Base-by-base conservation (phyloP, 2,797 vertebrate species). In the Myripristis murdjan region DNA sequence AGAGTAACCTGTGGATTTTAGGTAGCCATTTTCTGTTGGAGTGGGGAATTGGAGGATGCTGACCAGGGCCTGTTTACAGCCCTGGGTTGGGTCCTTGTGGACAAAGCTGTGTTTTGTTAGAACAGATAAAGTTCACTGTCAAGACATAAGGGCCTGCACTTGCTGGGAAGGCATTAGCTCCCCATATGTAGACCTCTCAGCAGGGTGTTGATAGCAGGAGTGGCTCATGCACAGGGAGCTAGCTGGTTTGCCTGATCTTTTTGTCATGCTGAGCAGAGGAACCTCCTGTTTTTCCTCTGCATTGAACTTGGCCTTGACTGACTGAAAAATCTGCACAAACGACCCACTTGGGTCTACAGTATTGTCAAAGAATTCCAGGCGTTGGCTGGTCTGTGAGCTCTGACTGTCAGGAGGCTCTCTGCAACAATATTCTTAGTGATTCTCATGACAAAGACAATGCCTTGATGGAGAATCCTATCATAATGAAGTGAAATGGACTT, bases 361-460 rank as follows among this genome's bases (percentile, higher is more conserved):
- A 44, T 35, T 37, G 26, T 48, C 44, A 47, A 18, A 43, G 6
- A 57, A 33, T 52, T 70, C 20, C 26, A 57, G 33, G 31, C 0
- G 0, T 48, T 52, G 24, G 58, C 63, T 6, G 8, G 5, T 33
- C 49, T 37, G 16, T 1, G 8, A 71, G 52, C 51, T 72, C 20
- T 46, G 23, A 26, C 52, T 55, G 59, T 73, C 23, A n/a, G n/a
- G 41, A n/a, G 15, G 15, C 16, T 46, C 43, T 71, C 16, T 58
- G 65, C 43, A 60, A 49, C 62, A 31, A 80, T 39, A 37, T 54
- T 49, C 60, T 49, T 15, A 76, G 18, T 28, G 31, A 62, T 83
- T 78, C 15, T 52, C 4, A 53, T 70, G 66, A 76, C 72, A 78
- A 63, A 6, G 11, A 35, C 44, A 49, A 8, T 43, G 15, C n/a